Base-by-base conservation (phyloP, 2,888 invertebrate genomes). In the Andrena hattorfiana region DNA sequence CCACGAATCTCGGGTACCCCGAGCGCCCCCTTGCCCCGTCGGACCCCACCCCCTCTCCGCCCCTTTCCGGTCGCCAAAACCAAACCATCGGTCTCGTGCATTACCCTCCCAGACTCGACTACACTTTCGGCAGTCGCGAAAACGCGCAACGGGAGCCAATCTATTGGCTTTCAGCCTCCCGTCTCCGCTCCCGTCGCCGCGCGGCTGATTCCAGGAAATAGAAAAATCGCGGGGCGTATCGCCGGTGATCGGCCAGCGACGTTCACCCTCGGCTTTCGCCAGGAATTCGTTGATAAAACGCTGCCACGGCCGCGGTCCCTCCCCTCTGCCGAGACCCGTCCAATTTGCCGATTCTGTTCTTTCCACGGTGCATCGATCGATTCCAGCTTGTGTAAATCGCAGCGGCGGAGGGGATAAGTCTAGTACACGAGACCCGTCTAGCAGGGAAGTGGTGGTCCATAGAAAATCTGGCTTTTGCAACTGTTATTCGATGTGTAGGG, bases 1-100 rank as follows among this genome's bases (percentile, higher is more conserved):
- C 87, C 84, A 72, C 83, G 89, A 89, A 89, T 92, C 89, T 91
- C 90, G 90, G 84, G 73, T 82, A 77, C 73, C 78, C 85, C 59
- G 77, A 66, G 74, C 73, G 82, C 75, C 84, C 66, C n/a, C 64
- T 49, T 63, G 20, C 48, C 23, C 23, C 42, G 4, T 30, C 69
- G 23, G 2, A 70, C 23, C 49, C 77, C 66, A 48, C 51, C 32
- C 78, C 63, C 78, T 83, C 83, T 75, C 73, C 84, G 72, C 80
- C 84, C 79, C 75, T 74, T 87, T 77, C 72, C 85, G 72, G 71
- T 85, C 85, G 49, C 69, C 87, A 72, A 87, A 86, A 87, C 79
- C 79, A 42, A 86, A 70, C 77, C 71, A 71, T 85, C 72, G 83
- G 70, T 77, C 77, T 62, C 77, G 71, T 54, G 85, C 78, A 80